Evolutionary conservation across 2,888 invertebrate genomes (phyloP).

Genomic region (Catocala nupta): DNA sequence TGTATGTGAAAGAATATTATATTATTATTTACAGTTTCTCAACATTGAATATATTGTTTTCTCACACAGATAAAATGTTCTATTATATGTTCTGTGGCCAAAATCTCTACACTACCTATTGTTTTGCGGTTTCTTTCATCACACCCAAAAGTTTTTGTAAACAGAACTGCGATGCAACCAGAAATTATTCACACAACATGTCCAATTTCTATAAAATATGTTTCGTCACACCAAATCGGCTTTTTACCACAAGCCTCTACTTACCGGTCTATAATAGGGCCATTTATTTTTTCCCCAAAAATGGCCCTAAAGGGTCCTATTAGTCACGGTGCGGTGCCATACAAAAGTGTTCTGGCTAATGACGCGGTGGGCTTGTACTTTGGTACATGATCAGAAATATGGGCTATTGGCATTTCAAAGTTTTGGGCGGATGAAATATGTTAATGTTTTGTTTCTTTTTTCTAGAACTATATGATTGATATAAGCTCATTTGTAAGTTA

Average conservation of each 20-base stretch:
- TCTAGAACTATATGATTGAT: constrained; percentile 30
- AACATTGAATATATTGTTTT: background rate
- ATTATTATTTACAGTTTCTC: background rate
- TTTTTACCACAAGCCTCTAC: constrained; percentile 66
- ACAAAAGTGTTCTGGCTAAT: constrained; percentile 62
- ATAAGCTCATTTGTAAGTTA: constrained; percentile 28
- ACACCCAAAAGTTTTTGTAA: constrained; percentile 31
- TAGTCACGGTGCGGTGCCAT: constrained; percentile 76
- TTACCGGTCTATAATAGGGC: constrained; percentile 59
- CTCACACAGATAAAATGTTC: background rate
- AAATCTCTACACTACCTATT: constrained; percentile 5
- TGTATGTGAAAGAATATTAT: too few relatives aligned
- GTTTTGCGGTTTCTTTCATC: constrained; percentile 41
- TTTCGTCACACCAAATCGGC: constrained; percentile 59
- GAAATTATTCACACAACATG: constrained; percentile 58
- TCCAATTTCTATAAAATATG: constrained; percentile 63
- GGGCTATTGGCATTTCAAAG: constrained; percentile 39
- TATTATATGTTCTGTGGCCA: constrained; percentile 1
- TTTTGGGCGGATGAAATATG: constrained; percentile 40
- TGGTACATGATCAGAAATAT: constrained; percentile 52
- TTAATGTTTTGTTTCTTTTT: constrained; percentile 32
- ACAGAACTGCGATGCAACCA: constrained; percentile 25
- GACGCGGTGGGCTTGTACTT: constrained; percentile 57
- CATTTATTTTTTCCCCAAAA: constrained; percentile 75
- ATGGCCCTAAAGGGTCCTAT: constrained; percentile 77